Conservation (phyloP, 1,140 invertebrate genomes). For the Drosophila burlai region DNA sequence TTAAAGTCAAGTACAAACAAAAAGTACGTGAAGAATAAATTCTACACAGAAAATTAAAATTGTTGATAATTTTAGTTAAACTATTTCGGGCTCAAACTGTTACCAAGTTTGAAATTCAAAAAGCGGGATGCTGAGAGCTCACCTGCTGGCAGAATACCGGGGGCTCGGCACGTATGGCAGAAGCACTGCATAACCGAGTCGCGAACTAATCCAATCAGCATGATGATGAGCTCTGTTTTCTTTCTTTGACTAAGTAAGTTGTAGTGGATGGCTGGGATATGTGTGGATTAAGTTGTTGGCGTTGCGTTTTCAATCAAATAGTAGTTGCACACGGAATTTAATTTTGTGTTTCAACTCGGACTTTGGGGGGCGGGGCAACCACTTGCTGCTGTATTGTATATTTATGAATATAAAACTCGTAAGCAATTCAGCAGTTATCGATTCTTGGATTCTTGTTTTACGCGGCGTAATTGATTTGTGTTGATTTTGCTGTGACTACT, state of each 20-base stretch:
- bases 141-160: conserved; percentile 90
- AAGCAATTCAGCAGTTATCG: conserved; percentile 16
- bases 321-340: conserved; percentile 1
- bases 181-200: conserved; percentile 95
- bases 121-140: conserved; percentile 74
- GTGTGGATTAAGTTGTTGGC: conserved; percentile 28
- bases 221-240: conserved; percentile 83
- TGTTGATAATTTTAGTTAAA: rapidly evolving
- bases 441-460: background rate
- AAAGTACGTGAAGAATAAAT: background rate
- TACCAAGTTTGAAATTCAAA: conserved; percentile 8
- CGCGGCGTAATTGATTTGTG: conserved; percentile 14
- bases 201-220: conserved; percentile 93
- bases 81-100: background rate
- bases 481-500: conserved; percentile 10
- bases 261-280: conserved; percentile 38
- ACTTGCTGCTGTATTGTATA: conserved; percentile 21
- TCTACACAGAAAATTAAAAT: too few species aligned
- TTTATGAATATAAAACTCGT: conserved; percentile 13
- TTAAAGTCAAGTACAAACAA: background rate
- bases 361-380: conserved; percentile 15
- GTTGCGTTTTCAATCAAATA: conserved; percentile 3
- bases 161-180: conserved; percentile 94
- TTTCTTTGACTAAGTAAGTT: conserved; percentile 19
- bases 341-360: conserved; percentile 9